phyloP scores from a whole-genome alignment of 64 coral and sea anemone genomes.

The Porites australiensis region DNA sequence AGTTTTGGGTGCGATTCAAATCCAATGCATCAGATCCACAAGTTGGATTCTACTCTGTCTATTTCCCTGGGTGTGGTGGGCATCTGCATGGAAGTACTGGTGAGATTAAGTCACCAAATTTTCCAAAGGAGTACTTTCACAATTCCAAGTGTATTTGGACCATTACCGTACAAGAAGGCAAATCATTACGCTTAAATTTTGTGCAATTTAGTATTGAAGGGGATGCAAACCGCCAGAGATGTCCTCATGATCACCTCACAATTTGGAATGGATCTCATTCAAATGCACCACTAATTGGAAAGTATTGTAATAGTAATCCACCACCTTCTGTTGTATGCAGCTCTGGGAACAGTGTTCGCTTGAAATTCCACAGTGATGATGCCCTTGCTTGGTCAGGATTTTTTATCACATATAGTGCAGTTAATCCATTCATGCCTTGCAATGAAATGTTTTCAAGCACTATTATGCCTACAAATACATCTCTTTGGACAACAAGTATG shows the following conservation, averaged over 20 bases:
- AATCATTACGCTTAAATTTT: constrained; percentile 73
- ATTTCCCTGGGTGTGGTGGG: constrained; percentile 78
- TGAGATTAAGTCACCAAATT: constrained; percentile 71
- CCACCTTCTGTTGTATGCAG: constrained; percentile 82
- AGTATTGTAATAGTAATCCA: constrained; percentile 79
- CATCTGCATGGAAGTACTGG: constrained; percentile 44
- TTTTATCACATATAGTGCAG: constrained; percentile 63
- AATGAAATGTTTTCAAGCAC: constrained; percentile 49
- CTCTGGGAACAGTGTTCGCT: constrained; percentile 50
- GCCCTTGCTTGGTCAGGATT: constrained; percentile 79
- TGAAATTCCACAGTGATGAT: constrained; percentile 87
- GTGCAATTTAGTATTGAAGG: constrained; percentile 78
- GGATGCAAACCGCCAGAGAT: constrained; percentile 59
- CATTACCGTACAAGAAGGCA: constrained; percentile 61
- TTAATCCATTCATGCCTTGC: constrained; percentile 56
- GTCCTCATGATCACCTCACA: constrained; percentile 68
- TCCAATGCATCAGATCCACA: constrained; percentile 83
- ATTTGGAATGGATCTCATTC: constrained; percentile 74
- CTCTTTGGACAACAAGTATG: background rate
- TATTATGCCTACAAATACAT: constrained; percentile 43
- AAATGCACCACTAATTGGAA: constrained; percentile 63
- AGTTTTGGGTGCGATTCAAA: constrained; percentile 83
- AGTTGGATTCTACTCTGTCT: constrained; percentile 77
- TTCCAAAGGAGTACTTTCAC: constrained; percentile 85
- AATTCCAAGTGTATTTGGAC: constrained; percentile 85